Evolutionary conservation across 64 coral and sea anemone species (phyloP).

Genomic region (Montipora sp.): DNA sequence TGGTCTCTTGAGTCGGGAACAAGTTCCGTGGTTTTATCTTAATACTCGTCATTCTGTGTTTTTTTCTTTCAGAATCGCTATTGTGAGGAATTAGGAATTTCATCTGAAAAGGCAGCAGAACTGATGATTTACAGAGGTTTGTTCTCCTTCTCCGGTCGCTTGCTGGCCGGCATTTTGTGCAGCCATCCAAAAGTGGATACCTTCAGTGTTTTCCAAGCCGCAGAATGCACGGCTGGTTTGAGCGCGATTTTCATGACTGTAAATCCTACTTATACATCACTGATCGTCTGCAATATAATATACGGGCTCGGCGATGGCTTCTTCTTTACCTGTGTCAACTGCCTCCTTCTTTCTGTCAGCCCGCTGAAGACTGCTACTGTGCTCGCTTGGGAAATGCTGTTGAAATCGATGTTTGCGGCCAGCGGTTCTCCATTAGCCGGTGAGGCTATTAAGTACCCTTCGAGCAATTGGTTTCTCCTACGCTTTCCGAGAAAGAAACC

Average conservation of each 20-base stretch:
- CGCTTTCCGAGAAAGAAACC: too few species aligned
- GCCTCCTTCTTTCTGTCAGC: background rate
- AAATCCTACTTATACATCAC: background rate
- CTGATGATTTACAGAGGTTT: slow-evolving; percentile 52
- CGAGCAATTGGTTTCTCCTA: too few species aligned
- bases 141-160: slow-evolving; percentile 13
- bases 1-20: too few species aligned
- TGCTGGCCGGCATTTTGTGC: slow-evolving; percentile 31
- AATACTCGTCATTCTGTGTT: too few species aligned
- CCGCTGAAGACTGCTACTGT: background rate
- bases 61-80: slow-evolving; percentile 36
- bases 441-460: background rate
- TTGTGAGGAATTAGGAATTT: slow-evolving; percentile 57
- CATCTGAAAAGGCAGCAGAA: slow-evolving; percentile 29
- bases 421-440: slow-evolving; percentile 37
- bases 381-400: background rate
- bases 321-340: background rate
- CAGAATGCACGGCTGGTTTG: background rate
- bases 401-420: background rate
- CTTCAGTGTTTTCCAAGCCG: slow-evolving; percentile 17
- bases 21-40: too few species aligned
- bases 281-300: slow-evolving; percentile 6
- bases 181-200: slow-evolving; percentile 26
- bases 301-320: slow-evolving; percentile 34
- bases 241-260: slow-evolving; percentile 7